phyloP scores from a whole-genome alignment of 2,888 invertebrate species.

The Eristalis intricaria region DNA sequence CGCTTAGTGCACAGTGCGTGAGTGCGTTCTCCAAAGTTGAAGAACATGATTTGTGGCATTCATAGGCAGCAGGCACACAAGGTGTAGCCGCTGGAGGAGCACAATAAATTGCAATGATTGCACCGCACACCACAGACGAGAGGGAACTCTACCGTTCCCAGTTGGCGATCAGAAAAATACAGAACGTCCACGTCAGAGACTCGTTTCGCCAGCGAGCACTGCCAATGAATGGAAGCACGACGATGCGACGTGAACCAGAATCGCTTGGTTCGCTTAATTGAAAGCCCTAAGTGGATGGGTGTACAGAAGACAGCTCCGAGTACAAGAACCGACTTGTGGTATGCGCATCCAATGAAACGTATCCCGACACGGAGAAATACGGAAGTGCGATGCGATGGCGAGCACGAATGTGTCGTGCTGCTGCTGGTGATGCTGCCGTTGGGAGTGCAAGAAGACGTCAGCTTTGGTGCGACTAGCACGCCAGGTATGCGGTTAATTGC shows the following conservation, averaged over 20 bases:
- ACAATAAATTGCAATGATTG: constrained; percentile 12
- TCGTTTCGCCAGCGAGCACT: constrained; percentile 26
- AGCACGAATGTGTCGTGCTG: constrained; percentile 29
- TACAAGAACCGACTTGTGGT: constrained; percentile 15
- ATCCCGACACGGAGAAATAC: constrained; percentile 45
- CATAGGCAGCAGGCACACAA: neutral
- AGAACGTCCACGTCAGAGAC: constrained; percentile 16
- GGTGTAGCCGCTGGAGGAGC: neutral
- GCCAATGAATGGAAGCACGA: constrained; percentile 56
- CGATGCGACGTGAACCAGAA: constrained; percentile 33
- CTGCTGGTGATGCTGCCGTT: neutral
- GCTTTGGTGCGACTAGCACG: neutral
- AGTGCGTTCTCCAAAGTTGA: constrained; percentile 42
- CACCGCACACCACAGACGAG: neutral
- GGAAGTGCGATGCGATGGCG: constrained; percentile 53
- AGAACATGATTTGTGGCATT: constrained; percentile 54
- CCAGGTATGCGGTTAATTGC: constrained; percentile 55
- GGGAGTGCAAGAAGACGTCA: neutral
- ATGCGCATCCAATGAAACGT: constrained; percentile 41
- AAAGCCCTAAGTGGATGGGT: constrained; percentile 65
- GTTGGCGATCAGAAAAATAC: constrained; percentile 19
- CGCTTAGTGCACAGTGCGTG: constrained; percentile 11
- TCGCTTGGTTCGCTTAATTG: constrained; percentile 46
- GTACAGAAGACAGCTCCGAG: constrained; percentile 6
- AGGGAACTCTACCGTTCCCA: constrained; percentile 36